These are phyloP conservation scores for Dorcus hopei DNA, from an alignment of 2,888 invertebrate species.

Conservation along the genomic window DNA sequence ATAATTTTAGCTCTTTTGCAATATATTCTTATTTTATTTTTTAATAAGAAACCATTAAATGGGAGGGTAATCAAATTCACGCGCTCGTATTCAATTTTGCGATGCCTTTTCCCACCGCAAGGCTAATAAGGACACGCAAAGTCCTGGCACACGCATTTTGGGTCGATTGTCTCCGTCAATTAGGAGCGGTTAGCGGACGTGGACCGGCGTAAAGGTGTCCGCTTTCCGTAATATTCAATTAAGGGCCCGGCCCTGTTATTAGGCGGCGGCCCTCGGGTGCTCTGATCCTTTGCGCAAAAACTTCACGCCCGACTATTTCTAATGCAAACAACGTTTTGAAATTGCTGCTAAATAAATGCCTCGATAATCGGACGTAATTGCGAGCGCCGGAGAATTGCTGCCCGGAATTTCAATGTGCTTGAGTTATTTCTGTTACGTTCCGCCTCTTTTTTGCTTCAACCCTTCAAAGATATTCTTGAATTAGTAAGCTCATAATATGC, in stretches of 20 bases:
- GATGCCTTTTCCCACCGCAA: constrained; percentile 8
- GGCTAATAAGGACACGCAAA: constrained; percentile 25
- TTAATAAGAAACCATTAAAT: too few species aligned
- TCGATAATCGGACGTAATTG: too few species aligned
- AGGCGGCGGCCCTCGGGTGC: constrained; percentile 25
- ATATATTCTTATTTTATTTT: too few species aligned
- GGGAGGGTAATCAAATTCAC: too few species aligned
- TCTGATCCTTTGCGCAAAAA: constrained; percentile 12
- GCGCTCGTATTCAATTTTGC: too few species aligned
- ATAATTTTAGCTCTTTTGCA: too few species aligned
- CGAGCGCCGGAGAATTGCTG: too few species aligned
- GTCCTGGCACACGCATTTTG: constrained; percentile 22
- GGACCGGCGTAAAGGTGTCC: constrained; percentile 13
- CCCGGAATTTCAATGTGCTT: too few species aligned
- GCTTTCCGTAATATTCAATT: constrained; percentile 21
- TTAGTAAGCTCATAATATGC: too few species aligned
- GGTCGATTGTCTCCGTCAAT: constrained; percentile 28
- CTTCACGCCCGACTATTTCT: constrained; percentile 19
- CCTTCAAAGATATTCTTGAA: neutral
- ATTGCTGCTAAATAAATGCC: constrained; percentile 6
- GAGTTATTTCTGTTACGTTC: too few species aligned
- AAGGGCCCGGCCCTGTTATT: constrained; percentile 18
- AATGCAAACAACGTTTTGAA: constrained; percentile 12
- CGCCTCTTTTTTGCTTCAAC: too few species aligned
- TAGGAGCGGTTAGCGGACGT: constrained; percentile 26